Evolutionary conservation across 2,797 vertebrate genomes (phyloP), one percentile per base, ranked within the genome.

Genomic region (Alca torda): DNA sequence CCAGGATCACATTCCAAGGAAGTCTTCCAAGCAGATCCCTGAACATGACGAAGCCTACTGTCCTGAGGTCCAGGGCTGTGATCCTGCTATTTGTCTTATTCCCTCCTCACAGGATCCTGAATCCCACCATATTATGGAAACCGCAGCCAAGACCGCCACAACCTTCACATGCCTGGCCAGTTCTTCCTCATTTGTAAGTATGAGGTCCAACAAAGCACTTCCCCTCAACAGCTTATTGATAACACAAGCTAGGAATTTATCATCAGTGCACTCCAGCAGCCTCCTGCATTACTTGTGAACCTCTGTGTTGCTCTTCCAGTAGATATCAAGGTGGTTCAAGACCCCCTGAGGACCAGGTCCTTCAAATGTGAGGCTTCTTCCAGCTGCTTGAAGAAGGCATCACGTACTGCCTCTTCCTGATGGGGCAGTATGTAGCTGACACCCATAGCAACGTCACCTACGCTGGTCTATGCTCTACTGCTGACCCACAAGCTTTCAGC

Each of bases 211-310:
- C 48, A 89, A 63, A 67, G 21, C 31, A 54, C 21, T 11, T 43
- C 6, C 1, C 1, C 7, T 56, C 31, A 43, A 16, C 11, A n/a
- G 1, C 13, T 73, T 56, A 86, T 6, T 2, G 1, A 76, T 54
- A 53, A 82, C 2, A 1, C 13, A 11, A 43, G 30, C 31, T 37
- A 69, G 16, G 18, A 57, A 53, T 17, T 64, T 25, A 39, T 13
- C 30, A 70, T 41, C 39, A 60, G 10, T 9, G 8, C 25, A 78
- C 16, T 68, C 63, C 70, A 84, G 35, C 78, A 93, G 48, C 24
- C 13, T 70, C n/a, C 59, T 60, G 15, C 31, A 75, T 65, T 76
- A 70, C 9, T 39, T 53, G 9, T 45, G 45, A 50, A 60, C 33
- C 56, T 63, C 30, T 75, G 12, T 26, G 13, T 12, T 67, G 14